Percentiles rank a stretch among this genome's conserved stretches.
phyloP scores from a whole-genome alignment of 1,140 invertebrate genomes.

The Brachionus koreanus region DNA sequence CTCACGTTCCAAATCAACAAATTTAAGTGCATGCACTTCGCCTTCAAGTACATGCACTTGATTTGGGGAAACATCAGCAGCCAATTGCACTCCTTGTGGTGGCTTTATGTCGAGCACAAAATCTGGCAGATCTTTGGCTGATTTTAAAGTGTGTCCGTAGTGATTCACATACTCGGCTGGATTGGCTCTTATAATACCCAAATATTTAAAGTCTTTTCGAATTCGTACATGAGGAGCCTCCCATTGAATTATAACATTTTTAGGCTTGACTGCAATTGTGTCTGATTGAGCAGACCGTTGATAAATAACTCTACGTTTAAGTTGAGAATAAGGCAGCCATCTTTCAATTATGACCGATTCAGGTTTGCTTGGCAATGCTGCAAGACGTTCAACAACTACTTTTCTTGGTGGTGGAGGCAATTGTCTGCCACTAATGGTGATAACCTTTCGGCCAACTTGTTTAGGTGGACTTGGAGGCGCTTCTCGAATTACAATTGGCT shows the following conservation, averaged over 20 bases:
- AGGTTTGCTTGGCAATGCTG: conserved; percentile 30
- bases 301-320: conserved; percentile 33
- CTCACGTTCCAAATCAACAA: conserved; percentile 27
- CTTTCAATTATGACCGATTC: conserved; percentile 36
- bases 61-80: neutral
- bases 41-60: conserved; percentile 14
- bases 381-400: conserved; percentile 41
- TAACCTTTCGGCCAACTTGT: conserved; percentile 29
- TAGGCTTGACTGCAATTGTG: neutral
- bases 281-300: conserved; percentile 9
- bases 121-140: neutral
- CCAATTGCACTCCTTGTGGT: neutral
- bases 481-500: conserved; percentile 36
- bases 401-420: conserved; percentile 37
- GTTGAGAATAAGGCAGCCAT: conserved; percentile 39
- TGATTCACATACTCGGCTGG: conserved; percentile 27
- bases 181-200: conserved; percentile 26
- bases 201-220: conserved; percentile 29
- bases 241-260: conserved; percentile 43
- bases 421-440: neutral
- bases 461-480: conserved; percentile 22
- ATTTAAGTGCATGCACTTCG: conserved; percentile 21
- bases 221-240: conserved; percentile 14
- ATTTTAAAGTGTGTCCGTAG: conserved; percentile 15
- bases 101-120: conserved; percentile 13